Percentiles rank a stretch among this genome's conserved stretches.
These are phyloP conservation scores for Euleptes europaea DNA, from an alignment of 2,113 vertebrate species.

Conservation along the genomic window DNA sequence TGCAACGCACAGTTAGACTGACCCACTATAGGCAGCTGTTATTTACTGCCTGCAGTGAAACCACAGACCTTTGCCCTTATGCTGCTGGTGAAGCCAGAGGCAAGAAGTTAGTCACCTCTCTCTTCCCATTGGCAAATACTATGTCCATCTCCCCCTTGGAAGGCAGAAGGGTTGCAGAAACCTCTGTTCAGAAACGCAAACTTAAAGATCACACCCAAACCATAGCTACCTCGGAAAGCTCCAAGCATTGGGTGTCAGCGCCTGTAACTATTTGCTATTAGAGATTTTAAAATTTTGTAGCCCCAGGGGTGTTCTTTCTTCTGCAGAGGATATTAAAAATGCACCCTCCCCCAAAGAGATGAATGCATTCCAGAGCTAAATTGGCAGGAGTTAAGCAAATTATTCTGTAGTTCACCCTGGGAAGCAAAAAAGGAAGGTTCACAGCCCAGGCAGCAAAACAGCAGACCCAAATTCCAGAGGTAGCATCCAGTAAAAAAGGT, in stretches of 20 bases:
- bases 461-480: neutral
- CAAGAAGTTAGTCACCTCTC: neutral
- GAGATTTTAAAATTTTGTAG: neutral
- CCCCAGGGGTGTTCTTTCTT: neutral
- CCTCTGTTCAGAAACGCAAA: neutral
- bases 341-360: neutral
- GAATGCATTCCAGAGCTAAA: neutral
- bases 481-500: neutral
- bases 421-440: neutral
- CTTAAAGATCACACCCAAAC: neutral
- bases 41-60: slow-evolving; percentile 12
- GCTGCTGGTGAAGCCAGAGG: neutral
- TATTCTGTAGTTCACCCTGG: too few species aligned
- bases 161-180: neutral
- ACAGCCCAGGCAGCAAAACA: neutral
- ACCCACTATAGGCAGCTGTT: neutral
- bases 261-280: neutral
- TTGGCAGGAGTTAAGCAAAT: neutral
- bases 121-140: neutral
- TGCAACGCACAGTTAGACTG: neutral
- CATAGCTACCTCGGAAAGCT: neutral
- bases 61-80: slow-evolving; percentile 6
- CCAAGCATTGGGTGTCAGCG: neutral
- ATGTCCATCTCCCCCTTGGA: neutral
- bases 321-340: neutral